phyloP scores from a whole-genome alignment of 2,888 invertebrate species.

The Mimas tiliae region DNA sequence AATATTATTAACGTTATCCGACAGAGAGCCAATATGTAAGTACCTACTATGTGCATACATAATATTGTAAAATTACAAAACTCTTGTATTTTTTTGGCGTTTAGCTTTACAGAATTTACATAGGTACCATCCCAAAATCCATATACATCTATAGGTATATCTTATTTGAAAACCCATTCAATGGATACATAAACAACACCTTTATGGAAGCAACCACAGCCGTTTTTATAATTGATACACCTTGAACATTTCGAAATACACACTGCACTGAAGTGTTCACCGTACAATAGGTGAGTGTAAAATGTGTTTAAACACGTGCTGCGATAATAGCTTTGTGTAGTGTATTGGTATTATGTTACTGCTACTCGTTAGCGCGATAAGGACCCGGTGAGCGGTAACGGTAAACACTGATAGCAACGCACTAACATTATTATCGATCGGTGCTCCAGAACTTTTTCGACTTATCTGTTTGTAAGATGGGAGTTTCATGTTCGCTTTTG shows the following conservation, averaged over 20 bases:
- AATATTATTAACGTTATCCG: no score
- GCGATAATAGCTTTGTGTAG: neutral
- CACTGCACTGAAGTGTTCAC: constrained; percentile 12
- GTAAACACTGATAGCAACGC: constrained; percentile 16
- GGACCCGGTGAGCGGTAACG: constrained; percentile 7
- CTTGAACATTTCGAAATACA: constrained; percentile 11
- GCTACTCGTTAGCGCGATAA: constrained; percentile 28
- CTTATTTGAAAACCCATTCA: no score
- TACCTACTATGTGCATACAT: no score
- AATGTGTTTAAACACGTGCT: constrained; percentile 21
- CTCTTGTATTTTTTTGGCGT: no score
- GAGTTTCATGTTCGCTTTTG: neutral
- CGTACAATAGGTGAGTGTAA: constrained; percentile 10
- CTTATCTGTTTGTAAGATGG: neutral
- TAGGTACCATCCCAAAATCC: no score
- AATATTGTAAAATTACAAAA: no score
- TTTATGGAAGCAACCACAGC: neutral
- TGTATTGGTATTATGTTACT: constrained; percentile 24
- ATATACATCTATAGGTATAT: no score
- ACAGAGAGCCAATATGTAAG: no score
- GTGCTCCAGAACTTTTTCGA: neutral
- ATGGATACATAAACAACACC: no score
- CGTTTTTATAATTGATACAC: constrained; percentile 13
- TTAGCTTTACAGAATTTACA: no score
- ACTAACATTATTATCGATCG: constrained; percentile 5